phyloP scores from a whole-genome alignment of 2,113 vertebrate species.

The Triplophysa tibetana region DNA sequence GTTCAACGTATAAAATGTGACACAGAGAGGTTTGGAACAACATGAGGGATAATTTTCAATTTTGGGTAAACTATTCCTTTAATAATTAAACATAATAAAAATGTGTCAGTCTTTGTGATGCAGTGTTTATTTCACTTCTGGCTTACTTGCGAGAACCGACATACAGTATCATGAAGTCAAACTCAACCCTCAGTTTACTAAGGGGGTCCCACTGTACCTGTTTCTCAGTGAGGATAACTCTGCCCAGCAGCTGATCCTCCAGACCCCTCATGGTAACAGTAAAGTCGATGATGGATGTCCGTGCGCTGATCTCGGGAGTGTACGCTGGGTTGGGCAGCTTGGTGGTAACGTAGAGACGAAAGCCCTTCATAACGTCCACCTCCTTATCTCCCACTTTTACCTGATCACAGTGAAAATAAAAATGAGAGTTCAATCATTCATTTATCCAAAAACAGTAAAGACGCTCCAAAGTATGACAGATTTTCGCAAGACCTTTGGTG shows the following conservation, averaged over 20 bases:
- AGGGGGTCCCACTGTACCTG: conserved; percentile 74
- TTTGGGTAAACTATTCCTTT: too few relatives aligned
- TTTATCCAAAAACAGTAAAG: conserved; percentile 29
- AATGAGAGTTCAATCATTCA: conserved; percentile 18
- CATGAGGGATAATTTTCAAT: too few relatives aligned
- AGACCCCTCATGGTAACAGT: conserved; percentile 94
- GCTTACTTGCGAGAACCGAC: too few relatives aligned
- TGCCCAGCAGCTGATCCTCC: conserved; percentile 93
- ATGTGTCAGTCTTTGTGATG: too few relatives aligned
- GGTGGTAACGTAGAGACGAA: conserved; percentile 91
- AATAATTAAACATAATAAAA: too few relatives aligned
- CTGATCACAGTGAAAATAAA: conserved; percentile 62
- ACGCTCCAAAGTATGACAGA: background rate
- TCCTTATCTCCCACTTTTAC: conserved; percentile 97
- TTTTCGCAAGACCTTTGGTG: background rate
- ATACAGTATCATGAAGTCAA: background rate
- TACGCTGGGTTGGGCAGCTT: conserved; percentile 91
- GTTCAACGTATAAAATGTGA: too few relatives aligned
- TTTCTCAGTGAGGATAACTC: conserved; percentile 94
- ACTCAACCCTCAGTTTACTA: background rate
- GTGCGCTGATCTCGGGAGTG: conserved; percentile 92
- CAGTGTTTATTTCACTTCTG: too few relatives aligned
- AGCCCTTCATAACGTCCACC: conserved; percentile 89
- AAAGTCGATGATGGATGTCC: conserved; percentile 92
- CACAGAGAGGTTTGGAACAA: too few relatives aligned